Conservation (phyloP, 2,113 vertebrate genomes). For the Perccottus glenii region DNA sequence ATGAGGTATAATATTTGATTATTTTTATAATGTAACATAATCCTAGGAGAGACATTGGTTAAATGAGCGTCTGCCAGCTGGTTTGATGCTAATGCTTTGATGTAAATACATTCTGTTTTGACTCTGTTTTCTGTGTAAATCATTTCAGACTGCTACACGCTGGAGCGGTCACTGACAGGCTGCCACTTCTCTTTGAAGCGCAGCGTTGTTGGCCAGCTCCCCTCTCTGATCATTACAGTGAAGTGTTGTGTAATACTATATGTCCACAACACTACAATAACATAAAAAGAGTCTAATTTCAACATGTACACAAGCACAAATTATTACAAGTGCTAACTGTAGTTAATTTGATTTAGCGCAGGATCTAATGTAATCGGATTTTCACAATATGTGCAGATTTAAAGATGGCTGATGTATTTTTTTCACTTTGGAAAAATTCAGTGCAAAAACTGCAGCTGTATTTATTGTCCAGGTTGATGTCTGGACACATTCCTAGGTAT, state of each 20-base stretch:
- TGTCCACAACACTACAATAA: background rate
- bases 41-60: constrained; percentile 20
- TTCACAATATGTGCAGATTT: background rate
- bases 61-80: constrained; percentile 6
- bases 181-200: constrained; percentile 11
- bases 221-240: constrained; percentile 6
- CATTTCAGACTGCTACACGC: constrained; percentile 6
- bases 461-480: background rate
- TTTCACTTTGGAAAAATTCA: no score
- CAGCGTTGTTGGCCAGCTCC: background rate
- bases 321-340: background rate
- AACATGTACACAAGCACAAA: constrained; percentile 19
- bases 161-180: background rate
- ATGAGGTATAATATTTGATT: constrained; percentile 43
- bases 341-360: constrained; percentile 7
- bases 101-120: constrained; percentile 3
- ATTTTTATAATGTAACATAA: constrained; percentile 36
- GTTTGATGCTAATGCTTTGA: constrained; percentile 9
- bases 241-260: constrained; percentile 19
- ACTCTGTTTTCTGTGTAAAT: constrained; percentile 3
- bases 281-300: constrained; percentile 7
- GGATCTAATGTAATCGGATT: constrained; percentile 1
- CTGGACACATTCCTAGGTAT: background rate
- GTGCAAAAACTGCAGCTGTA: no score
- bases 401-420: background rate